These are phyloP conservation scores for Tenthredo distinguenda DNA, from an alignment of 2,888 invertebrate genomes.

Conservation along the genomic window DNA sequence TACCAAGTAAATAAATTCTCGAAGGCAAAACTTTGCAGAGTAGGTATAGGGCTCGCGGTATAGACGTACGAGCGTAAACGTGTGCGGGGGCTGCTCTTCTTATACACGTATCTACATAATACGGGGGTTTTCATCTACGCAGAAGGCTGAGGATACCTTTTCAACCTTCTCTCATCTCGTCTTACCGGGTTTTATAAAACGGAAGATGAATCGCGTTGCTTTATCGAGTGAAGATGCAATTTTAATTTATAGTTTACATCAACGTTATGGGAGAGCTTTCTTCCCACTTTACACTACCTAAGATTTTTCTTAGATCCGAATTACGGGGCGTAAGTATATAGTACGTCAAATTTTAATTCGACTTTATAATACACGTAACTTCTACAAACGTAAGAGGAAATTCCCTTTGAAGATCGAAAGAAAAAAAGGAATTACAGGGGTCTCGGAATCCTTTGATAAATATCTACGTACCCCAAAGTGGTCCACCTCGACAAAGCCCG, in stretches of 20 bases:
- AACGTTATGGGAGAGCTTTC: not conserved
- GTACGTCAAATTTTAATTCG: not conserved
- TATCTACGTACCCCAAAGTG: not conserved
- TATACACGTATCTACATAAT: not conserved
- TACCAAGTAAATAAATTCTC: constrained; percentile 33
- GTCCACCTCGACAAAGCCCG: not conserved
- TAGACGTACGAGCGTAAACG: too few relatives aligned
- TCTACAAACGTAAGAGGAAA: not conserved
- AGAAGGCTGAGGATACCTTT: constrained; percentile 3
- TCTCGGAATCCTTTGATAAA: not conserved
- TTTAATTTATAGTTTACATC: not conserved
- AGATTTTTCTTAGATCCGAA: not conserved
- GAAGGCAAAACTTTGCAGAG: constrained; percentile 27
- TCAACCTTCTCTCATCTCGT: not conserved
- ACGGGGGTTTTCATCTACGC: not conserved
- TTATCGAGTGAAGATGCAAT: constrained; percentile 27
- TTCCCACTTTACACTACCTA: not conserved
- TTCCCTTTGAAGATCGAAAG: not conserved
- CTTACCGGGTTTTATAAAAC: not conserved
- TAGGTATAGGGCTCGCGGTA: not conserved
- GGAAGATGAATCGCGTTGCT: not conserved
- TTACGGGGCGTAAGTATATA: not conserved
- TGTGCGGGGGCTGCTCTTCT: not conserved
- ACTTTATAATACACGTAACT: not conserved
- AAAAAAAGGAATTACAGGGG: not conserved